Base-by-base conservation (phyloP, 2,113 vertebrate genomes). In the Daubentonia madagascariensis region DNA sequence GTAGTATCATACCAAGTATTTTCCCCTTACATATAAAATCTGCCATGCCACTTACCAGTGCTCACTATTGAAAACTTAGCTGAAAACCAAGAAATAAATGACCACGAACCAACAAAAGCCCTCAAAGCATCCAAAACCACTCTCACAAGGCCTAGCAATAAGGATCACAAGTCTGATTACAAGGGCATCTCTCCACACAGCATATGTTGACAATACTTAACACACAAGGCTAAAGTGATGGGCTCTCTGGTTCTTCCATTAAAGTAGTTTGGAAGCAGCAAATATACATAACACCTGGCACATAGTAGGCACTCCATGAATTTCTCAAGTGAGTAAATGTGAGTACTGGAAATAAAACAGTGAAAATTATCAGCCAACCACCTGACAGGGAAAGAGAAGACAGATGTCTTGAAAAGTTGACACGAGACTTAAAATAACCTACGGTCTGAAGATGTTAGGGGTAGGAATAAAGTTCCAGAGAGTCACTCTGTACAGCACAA, bases 71-170 rank as follows among this genome's bases (percentile, higher is more conserved):
- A 91, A 93, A 67, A 67, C 3, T 50, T 84, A 59, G 35, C 63
- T 96, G 35, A 86, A 73, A 86, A 89, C 14, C n/a, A 78, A 83
- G 37, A 97, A 68, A 92, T 59, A 85, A 92, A 52, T 85, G 35
- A 89, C 73, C 30, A 45, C 75, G 68, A 89, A 86, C 28, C 32
- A 72, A 57, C 7, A 32, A 63, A 52, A 59, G 40, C 9, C 37
- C 3, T 72, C 57, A 67, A 32, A 35, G 28, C 32, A 87, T 61
- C 43, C 43, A n/a, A 88, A 90, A 50, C 88, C 37, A 63, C 16
- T 7, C 76, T 89, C n/a, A 67, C 6, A 81, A 94, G 50, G 13
- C 20, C 80, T 79, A 35, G 48, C 22, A 72, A n/a, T 5, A 45
- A 73, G 23, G 50, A 35, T 81, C 25, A 8, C 28, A 57, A 76